Base-by-base conservation (phyloP, 2,888 invertebrate genomes). In the Bruchidius siliquastri region DNA sequence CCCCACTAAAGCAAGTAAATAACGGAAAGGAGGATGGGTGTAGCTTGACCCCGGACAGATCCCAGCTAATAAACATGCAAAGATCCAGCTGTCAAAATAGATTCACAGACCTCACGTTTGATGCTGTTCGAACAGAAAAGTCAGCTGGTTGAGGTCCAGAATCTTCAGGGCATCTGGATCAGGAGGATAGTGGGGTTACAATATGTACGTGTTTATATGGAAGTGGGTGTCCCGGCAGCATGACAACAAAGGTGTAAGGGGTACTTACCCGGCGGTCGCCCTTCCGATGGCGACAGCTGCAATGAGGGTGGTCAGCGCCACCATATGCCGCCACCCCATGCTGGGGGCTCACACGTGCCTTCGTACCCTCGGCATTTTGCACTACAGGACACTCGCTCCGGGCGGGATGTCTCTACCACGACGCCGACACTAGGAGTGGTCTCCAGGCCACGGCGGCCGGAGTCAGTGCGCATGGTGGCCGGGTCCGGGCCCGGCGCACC, bases 311-410 rank as follows among this genome's bases (percentile, higher is more conserved):
- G 86, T 88, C 81, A 90, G 87, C 49, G 49, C 49, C 49, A 88
- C 89, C 84, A 85, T 83, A 84, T 89, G 88, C 89, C 90, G 84
- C 84, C 83, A 84, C 85, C 85, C 85, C 86, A 85, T 85, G 82
- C 85, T 84, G 85, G 86, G 85, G 86, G 85, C 84, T 85, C 86
- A 86, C 86, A 87, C 87, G 86, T 86, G 87, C 85, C 85, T 86
- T 85, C 85, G 85, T 72, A 73, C 76, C 74, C 77, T 79, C 79
- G 79, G 76, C 79, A 79, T 79, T 76, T 81, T 49, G 82, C 73
- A 83, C 81, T 83, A 84, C 83, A 83, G 83, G 81, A 83, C 84
- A 84, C 84, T 82, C 76, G 83, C 84, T 49, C 49, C 49, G 83
- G 49, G 83, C 81, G 83, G 82, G 82, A 84, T 84, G 84, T 83